These are phyloP conservation scores for Coregonus suidteri DNA, from an alignment of 2,797 vertebrate genomes.

Conservation along the genomic window DNA sequence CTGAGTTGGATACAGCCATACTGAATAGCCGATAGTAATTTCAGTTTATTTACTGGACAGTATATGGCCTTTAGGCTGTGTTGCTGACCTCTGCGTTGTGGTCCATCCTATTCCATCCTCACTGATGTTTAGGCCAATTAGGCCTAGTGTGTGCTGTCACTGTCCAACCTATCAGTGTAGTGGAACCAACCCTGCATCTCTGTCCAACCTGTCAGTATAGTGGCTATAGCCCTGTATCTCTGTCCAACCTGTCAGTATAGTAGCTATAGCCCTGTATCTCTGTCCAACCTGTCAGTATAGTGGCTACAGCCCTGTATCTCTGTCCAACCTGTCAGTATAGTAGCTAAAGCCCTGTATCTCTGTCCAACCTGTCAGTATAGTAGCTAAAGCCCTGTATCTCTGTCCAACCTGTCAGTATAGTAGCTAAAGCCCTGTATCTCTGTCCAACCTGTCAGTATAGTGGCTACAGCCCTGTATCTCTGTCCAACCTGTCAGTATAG, in stretches of 20 bases:
- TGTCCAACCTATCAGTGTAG: neutral
- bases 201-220: neutral
- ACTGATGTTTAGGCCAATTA: slow-evolving; percentile 70
- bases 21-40: neutral
- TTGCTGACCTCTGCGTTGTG: slow-evolving; percentile 56
- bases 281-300: too few species aligned
- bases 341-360: neutral
- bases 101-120: slow-evolving; percentile 44
- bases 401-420: neutral
- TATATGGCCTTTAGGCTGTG: slow-evolving; percentile 25
- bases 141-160: slow-evolving; percentile 56
- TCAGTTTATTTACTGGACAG: neutral
- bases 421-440: neutral
- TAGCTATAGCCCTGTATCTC: too few species aligned
- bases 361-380: neutral
- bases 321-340: neutral
- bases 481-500: neutral
- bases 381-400: neutral
- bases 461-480: too few species aligned
- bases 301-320: neutral
- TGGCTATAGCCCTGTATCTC: too few species aligned
- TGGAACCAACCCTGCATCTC: neutral
- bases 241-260: too few species aligned
- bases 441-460: too few species aligned
- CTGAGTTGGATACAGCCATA: neutral